These are phyloP conservation scores for Setipinna tenuifilis DNA, from an alignment of 2,797 vertebrate genomes.

Conservation along the genomic window DNA sequence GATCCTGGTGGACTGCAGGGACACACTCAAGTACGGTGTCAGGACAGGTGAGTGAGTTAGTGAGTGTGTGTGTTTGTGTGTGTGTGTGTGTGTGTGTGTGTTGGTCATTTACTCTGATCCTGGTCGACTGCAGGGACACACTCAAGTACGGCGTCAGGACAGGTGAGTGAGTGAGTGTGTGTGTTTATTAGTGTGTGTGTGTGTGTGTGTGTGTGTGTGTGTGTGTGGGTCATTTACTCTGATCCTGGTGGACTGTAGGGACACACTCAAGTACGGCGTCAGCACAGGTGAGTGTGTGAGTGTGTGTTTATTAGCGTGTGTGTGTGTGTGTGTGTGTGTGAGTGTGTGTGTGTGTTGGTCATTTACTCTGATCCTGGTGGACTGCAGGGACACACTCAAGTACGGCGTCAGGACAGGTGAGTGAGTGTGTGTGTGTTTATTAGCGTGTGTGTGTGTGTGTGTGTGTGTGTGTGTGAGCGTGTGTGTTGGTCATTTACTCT, in stretches of 20 bases:
- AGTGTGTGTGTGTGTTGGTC: too few species aligned
- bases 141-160: slow-evolving; percentile 85
- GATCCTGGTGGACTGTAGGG: slow-evolving; percentile 88
- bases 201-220: too few species aligned
- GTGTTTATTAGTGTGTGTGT: not conserved
- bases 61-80: too few species aligned
- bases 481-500: too few species aligned
- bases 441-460: too few species aligned
- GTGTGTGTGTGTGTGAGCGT: too few species aligned
- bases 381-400: slow-evolving; percentile 87
- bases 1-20: slow-evolving; percentile 89
- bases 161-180: slow-evolving; percentile 68
- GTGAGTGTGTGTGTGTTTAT: not conserved
- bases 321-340: too few species aligned
- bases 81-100: not conserved
- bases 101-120: slow-evolving; percentile 60
- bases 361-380: slow-evolving; percentile 77
- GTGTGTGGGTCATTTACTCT: not conserved
- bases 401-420: slow-evolving; percentile 89
- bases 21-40: slow-evolving; percentile 87
- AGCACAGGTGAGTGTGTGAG: slow-evolving; percentile 77
- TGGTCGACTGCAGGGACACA: slow-evolving; percentile 88
- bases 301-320: too few species aligned
- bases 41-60: slow-evolving; percentile 84
- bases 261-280: slow-evolving; percentile 86